Percentiles rank a stretch among this genome's conserved stretches.
Evolutionary conservation across 23 tunicate species (phyloP).

Genomic region (Halocynthia roretzi): DNA sequence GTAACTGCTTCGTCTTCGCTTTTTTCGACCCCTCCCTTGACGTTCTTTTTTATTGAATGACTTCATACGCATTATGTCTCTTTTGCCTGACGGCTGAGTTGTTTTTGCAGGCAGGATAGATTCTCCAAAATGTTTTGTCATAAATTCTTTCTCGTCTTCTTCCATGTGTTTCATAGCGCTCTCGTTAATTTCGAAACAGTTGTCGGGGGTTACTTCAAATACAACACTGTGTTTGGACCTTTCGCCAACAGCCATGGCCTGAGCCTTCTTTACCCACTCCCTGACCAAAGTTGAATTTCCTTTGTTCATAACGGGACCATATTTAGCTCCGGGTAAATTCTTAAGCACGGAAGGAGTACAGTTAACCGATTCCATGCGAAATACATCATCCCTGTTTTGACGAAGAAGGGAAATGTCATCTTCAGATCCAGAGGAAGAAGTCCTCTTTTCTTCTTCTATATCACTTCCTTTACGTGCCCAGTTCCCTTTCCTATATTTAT

Average conservation of each 20-base stretch:
- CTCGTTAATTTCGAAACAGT: not conserved
- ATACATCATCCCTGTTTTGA: too few species aligned
- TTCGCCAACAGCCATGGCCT: slow-evolving; percentile 37
- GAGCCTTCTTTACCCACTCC: slow-evolving; percentile 70
- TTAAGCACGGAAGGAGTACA: slow-evolving; percentile 10
- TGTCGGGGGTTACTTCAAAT: not conserved
- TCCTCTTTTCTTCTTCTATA: not conserved
- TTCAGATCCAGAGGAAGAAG: too few species aligned
- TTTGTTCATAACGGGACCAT: not conserved
- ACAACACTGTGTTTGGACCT: not conserved
- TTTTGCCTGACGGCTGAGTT: slow-evolving; percentile 11
- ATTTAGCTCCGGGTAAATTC: slow-evolving; percentile 14
- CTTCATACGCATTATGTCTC: slow-evolving; percentile 29
- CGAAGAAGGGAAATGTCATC: too few species aligned
- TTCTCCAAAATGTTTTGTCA: slow-evolving; percentile 15
- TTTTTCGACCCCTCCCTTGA: not conserved
- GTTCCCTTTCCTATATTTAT: slow-evolving; percentile 3
- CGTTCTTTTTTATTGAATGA: slow-evolving; percentile 51
- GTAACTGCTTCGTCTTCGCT: slow-evolving; percentile 7
- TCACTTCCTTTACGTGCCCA: not conserved
- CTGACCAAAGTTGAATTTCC: slow-evolving; percentile 54
- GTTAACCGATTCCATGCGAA: too few species aligned
- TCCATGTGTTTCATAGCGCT: not conserved
- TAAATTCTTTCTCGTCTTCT: slow-evolving; percentile 16
- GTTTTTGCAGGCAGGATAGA: too few species aligned